phyloP scores from a whole-genome alignment of 1,140 invertebrate genomes.

The Cheumatopsyche charites region DNA sequence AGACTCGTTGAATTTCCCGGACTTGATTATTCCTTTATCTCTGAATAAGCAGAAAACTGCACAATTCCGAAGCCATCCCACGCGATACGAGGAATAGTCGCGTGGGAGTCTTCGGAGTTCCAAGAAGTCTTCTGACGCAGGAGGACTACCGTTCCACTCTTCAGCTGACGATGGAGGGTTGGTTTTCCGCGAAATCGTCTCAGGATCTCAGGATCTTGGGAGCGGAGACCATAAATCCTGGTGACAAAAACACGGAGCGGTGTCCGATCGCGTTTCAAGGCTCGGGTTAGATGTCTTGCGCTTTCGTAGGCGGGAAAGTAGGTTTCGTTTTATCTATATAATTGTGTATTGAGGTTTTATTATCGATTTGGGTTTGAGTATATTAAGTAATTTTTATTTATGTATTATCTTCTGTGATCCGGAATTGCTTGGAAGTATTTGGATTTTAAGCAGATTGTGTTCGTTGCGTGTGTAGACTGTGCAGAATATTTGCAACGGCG shows the following conservation, averaged over 20 bases:
- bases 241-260: constrained; percentile 35
- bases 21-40: constrained; percentile 39
- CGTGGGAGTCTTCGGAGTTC: constrained; percentile 1
- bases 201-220: constrained; percentile 30
- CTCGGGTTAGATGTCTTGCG: too few species aligned
- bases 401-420: too few species aligned
- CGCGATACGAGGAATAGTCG: constrained; percentile 13
- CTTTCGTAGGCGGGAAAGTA: too few species aligned
- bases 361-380: too few species aligned
- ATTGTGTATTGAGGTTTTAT: too few species aligned
- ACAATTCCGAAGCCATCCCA: constrained; percentile 6
- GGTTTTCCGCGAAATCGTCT: constrained; percentile 38
- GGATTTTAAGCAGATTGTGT: too few species aligned
- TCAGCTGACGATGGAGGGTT: neutral
- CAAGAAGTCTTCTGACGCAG: neutral
- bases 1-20: neutral
- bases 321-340: too few species aligned
- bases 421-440: too few species aligned
- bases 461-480: too few species aligned
- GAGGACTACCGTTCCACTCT: neutral
- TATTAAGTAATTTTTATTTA: too few species aligned
- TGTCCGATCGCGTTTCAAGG: constrained; percentile 12
- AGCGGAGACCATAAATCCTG: constrained; percentile 26
- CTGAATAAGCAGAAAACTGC: neutral
- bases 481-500: too few species aligned